Evolutionary conservation across 2,113 vertebrate genomes (phyloP), one percentile per base, ranked within the genome.

Genomic region (Lycocorax pyrrhopterus): DNA sequence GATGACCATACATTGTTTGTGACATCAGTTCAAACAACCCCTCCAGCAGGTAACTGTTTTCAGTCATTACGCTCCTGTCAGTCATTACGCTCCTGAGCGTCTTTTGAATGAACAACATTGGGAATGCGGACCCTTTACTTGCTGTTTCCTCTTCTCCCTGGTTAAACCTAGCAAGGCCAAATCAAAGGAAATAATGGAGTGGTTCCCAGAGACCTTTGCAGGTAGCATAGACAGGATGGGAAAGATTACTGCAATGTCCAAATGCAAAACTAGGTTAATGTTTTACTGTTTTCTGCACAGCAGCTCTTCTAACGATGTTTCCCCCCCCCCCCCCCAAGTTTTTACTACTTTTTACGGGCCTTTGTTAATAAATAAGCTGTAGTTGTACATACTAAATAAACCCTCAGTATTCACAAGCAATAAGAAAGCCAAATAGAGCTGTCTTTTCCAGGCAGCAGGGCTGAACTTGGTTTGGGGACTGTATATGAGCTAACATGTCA

Each of bases 381-480:
- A 95, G 96, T 96, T 98, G 96, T 98, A 96, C 89, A 95, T 97
- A 97, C 59, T 95, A 94, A 94, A 89, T 94, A 97, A 84, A 95
- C 96, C 96, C 97, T 98, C 97, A 97, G 97, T 98, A 98, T 98
- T 98, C 98, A 98, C 94, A 97, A 98, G 98, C 98, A 98, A 98
- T 98, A 98, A 98, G 59, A 97, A 97, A 96, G 93, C 91, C 97
- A 94, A 92, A 94, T 96, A 89, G 63, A 90, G 95, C 95, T 97
- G 97, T 93, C 96, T 87, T 89, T 92, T 78, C 58, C 59, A 64
- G 95, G 90, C 68, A 92, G 96, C 94, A 80, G 56, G 96, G 96
- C 97, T 97, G 96, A 96, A 89, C 95, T 97, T 87, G 51, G 59
- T 97, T 87, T 97, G 97, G 96, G 97, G 97, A 96, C 95, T 96